Evolutionary conservation across 2,888 invertebrate genomes (phyloP).

Genomic region (Lacanobia oleracea): DNA sequence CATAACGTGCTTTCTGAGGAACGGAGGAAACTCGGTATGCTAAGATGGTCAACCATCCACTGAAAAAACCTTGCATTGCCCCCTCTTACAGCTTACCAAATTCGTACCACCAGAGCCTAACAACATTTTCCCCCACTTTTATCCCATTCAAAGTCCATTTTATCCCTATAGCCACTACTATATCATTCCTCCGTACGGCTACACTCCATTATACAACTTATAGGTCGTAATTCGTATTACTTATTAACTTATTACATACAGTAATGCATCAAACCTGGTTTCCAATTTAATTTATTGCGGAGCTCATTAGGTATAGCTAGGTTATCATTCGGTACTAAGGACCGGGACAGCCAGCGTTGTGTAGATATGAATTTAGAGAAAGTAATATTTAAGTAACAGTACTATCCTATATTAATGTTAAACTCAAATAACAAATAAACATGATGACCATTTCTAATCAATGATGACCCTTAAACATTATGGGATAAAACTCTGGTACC

Average conservation of each 20-base stretch:
- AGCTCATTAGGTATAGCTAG: conserved; percentile 28
- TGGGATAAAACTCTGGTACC: no score
- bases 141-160: background rate
- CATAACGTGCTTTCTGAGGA: no score
- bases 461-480: no score
- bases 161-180: background rate
- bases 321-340: background rate
- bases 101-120: background rate
- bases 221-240: background rate
- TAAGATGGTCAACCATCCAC: no score
- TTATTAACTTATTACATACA: background rate
- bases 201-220: background rate
- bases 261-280: conserved; percentile 14
- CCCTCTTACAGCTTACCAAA: no score
- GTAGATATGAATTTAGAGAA: background rate
- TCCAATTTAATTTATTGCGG: conserved; percentile 32
- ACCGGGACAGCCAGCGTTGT: background rate
- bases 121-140: background rate
- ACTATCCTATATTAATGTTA: no score
- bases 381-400: background rate
- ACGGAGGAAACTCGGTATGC: no score
- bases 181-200: background rate
- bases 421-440: no score
- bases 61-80: no score
- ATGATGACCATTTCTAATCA: no score